Evolutionary conservation across 2,888 invertebrate species (phyloP).

Genomic region (Pristionchus japonicus): DNA sequence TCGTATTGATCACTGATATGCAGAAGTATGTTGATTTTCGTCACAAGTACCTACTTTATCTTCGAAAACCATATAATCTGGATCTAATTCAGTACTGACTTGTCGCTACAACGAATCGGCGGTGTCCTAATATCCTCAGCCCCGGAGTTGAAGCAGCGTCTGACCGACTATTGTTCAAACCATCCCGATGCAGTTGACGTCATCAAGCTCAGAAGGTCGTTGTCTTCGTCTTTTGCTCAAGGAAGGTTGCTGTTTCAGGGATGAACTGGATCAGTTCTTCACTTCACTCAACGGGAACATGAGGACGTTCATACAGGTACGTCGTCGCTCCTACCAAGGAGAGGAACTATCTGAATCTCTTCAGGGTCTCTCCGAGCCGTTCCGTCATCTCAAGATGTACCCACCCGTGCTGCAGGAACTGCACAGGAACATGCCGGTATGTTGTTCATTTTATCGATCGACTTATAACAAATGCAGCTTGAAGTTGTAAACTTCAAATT

Average conservation of each 20-base stretch:
- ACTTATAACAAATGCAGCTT: too few species aligned
- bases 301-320: conserved; percentile 78
- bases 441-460: neutral
- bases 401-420: conserved; percentile 88
- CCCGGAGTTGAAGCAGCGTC: conserved; percentile 83
- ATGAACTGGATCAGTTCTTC: conserved; percentile 81
- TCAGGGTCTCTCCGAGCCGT: conserved; percentile 91
- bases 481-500: too few species aligned
- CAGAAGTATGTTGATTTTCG: neutral
- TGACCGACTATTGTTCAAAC: conserved; percentile 89
- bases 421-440: conserved; percentile 89
- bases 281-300: conserved; percentile 90
- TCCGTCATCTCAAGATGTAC: conserved; percentile 94
- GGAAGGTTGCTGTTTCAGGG: conserved; percentile 48
- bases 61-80: too few species aligned
- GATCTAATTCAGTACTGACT: conserved; percentile 70
- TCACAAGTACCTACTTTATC: neutral
- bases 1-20: conserved; percentile 48
- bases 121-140: conserved; percentile 87
- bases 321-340: neutral
- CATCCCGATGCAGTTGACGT: conserved; percentile 95
- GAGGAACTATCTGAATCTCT: neutral
- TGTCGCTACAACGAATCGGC: conserved; percentile 87
- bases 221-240: neutral
- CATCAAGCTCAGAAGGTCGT: conserved; percentile 90